phyloP scores from a whole-genome alignment of 2,113 vertebrate species.

The Coptodon bakossiorum region DNA sequence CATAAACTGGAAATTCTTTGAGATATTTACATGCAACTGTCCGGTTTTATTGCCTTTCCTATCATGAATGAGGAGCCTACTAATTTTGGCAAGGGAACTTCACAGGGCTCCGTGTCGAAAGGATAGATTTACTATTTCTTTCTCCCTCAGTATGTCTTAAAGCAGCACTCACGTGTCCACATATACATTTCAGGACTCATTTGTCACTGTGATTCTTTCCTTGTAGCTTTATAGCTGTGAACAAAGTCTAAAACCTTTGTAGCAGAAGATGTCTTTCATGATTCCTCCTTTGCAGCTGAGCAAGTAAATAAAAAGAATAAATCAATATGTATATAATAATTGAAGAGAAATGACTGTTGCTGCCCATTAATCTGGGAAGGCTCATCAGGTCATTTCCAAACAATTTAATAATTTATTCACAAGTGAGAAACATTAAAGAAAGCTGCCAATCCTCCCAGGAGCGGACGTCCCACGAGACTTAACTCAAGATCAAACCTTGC shows the following conservation, averaged over 20 bases:
- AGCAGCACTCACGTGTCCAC: neutral
- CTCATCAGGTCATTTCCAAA: neutral
- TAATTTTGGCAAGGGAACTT: neutral
- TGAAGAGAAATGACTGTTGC: neutral
- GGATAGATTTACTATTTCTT: neutral
- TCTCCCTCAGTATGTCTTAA: neutral
- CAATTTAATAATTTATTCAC: neutral
- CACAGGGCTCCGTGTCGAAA: neutral
- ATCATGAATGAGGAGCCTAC: neutral
- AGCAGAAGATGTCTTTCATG: neutral
- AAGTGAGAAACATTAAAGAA: neutral
- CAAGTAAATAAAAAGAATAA: neutral
- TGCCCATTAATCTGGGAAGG: neutral
- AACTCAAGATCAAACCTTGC: neutral
- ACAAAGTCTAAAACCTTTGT: neutral
- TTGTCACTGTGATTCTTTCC: neutral
- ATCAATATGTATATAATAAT: neutral
- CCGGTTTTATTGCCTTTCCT: neutral
- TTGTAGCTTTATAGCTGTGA: neutral
- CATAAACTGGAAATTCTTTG: neutral
- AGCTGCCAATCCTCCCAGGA: neutral
- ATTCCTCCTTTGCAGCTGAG: neutral
- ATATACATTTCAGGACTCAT: neutral
- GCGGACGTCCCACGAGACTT: neutral
- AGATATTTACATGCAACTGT: neutral